A percentile compares a stretch with the other conserved stretches of the same genome.
Conservation (phyloP, 2,113 vertebrate genomes). For the Hepsetus odoe region DNA sequence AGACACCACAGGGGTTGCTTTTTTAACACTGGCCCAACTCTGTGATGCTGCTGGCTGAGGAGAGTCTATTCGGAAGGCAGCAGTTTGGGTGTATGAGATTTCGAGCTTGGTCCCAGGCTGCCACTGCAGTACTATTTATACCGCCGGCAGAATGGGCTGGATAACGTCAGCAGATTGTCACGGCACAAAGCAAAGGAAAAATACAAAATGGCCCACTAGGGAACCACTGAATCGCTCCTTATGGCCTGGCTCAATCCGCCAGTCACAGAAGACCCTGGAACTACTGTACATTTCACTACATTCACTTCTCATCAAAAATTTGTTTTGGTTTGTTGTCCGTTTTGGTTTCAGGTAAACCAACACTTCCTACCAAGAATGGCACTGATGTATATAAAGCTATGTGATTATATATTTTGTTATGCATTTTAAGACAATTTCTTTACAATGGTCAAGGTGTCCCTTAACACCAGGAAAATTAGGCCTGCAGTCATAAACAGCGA, state of each 20-base stretch:
- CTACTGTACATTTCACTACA: neutral
- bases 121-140: constrained; percentile 65
- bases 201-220: constrained; percentile 29
- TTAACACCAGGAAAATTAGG: neutral
- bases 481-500: neutral
- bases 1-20: neutral
- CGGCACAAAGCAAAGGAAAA: constrained; percentile 56
- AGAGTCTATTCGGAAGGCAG: neutral
- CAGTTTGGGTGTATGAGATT: constrained; percentile 52
- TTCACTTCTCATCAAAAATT: neutral
- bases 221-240: constrained; percentile 31
- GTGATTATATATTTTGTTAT: too few species aligned
- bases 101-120: constrained; percentile 60
- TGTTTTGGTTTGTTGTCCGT: too few species aligned
- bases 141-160: constrained; percentile 55
- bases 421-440: too few species aligned
- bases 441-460: neutral
- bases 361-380: too few species aligned
- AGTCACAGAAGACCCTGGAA: constrained; percentile 20
- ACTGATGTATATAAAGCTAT: too few species aligned
- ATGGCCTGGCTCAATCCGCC: constrained; percentile 4
- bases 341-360: neutral
- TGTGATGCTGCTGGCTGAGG: constrained; percentile 34
- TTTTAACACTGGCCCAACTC: neutral
- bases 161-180: constrained; percentile 62